Base-by-base conservation (phyloP, 2,113 vertebrate species). In the Xyrauchen texanus region DNA sequence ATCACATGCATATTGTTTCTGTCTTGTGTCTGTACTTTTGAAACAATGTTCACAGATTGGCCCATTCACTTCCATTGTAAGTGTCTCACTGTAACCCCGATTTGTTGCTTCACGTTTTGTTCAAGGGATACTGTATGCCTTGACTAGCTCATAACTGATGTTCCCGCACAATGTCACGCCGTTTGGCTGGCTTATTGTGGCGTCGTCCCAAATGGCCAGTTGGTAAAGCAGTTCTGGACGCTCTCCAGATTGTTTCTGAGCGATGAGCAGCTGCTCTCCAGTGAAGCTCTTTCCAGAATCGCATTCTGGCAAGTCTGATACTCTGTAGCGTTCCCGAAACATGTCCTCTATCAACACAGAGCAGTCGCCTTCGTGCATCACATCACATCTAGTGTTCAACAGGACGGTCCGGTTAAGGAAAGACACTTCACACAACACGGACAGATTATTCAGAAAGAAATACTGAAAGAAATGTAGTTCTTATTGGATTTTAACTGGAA, bases 281-380 rank as follows among this genome's bases (percentile, higher is more conserved):
- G 55, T 75, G 55, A 75, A 74, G 57, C 81, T 57, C 69, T 84
- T 81, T 84, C 77, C 12, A 3, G 62, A 47, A 51, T 78, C 52
- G 8, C 80, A 64, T 76, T 16, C n/a, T 47, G 46, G 77, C 51
- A 81, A 21, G 52, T 21, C 77, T 74, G 82, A 77, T 80, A 79
- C 45, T 67, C 51, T 58, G 60, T 80, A 83, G 72, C 51, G 44
- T 68, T 86, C 77, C 58, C n/a, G 46, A 46, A 4, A 82, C 67
- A 61, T 15, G 15, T 78, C 88, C 82, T 85, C 68, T 82, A 84
- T 90, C 85, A 80, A 83, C 69, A 70, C 66, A 51, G 45, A 79
- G 82, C 83, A 87, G 88, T 70, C 76, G 77, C 84, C 81, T 88
- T 81, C 76, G 87, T 77, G 85, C 87, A 83, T 87, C 85, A 85